These are phyloP conservation scores for Bursaphelenchus okinawaensis DNA, from an alignment of 2,888 invertebrate species.

Conservation along the genomic window DNA sequence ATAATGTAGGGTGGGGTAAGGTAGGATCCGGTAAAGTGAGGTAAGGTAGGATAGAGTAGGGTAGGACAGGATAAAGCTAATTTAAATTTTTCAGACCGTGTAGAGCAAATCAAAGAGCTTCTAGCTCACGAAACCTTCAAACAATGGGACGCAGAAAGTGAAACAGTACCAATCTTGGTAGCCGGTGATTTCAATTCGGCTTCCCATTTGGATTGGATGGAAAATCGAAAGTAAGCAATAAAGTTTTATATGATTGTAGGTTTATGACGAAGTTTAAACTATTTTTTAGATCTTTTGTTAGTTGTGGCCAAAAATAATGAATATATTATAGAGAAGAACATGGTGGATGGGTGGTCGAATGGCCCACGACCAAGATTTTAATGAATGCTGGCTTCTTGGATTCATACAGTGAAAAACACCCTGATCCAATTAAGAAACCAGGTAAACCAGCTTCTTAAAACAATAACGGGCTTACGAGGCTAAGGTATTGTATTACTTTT, in stretches of 20 bases:
- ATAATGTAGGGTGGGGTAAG: too few species aligned
- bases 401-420: constrained; percentile 34
- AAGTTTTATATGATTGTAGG: too few species aligned
- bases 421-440: constrained; percentile 32
- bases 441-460: too few species aligned
- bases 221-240: constrained; percentile 22
- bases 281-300: too few species aligned
- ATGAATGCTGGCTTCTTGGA: constrained; percentile 28
- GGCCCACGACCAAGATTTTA: constrained; percentile 39
- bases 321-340: constrained; percentile 19
- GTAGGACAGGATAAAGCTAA: too few species aligned
- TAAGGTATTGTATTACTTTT: neutral
- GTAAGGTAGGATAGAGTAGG: too few species aligned
- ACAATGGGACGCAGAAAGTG: constrained; percentile 20
- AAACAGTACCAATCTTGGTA: constrained; percentile 31
- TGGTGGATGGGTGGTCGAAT: constrained; percentile 32
- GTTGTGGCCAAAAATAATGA: neutral
- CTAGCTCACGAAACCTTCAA: constrained; percentile 12
- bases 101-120: constrained; percentile 13
- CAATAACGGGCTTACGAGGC: too few species aligned
- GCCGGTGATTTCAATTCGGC: constrained; percentile 42
- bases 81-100: constrained; percentile 8
- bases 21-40: too few species aligned
- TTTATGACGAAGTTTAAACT: too few species aligned
- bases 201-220: constrained; percentile 43